phyloP scores from a whole-genome alignment of 1,140 invertebrate genomes.

The Amphibalanus amphitrite region DNA sequence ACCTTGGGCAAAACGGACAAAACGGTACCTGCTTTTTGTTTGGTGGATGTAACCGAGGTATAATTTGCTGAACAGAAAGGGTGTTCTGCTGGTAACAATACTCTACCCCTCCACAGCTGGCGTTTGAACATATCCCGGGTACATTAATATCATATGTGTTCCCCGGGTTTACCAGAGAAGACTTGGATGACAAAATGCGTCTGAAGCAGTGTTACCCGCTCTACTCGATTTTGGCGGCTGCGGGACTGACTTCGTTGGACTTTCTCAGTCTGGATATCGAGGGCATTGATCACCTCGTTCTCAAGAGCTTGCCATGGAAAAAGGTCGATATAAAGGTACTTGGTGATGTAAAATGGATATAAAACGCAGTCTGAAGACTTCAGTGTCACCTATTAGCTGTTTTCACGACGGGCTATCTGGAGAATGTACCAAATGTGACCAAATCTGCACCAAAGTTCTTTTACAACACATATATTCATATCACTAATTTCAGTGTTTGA shows the following conservation, averaged over 20 bases:
- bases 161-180: not conserved
- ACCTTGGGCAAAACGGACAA: too few relatives aligned
- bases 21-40: too few relatives aligned
- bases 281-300: constrained; percentile 16
- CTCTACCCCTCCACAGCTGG: not conserved
- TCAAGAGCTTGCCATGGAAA: constrained; percentile 17
- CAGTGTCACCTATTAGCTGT: too few relatives aligned
- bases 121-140: not conserved
- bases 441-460: too few relatives aligned
- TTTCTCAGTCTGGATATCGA: constrained; percentile 20
- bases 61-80: too few relatives aligned
- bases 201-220: constrained; percentile 14
- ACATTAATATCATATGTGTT: not conserved
- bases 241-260: constrained; percentile 12
- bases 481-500: too few relatives aligned
- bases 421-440: too few relatives aligned
- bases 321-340: constrained; percentile 14
- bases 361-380: too few relatives aligned
- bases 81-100: not conserved
- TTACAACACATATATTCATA: too few relatives aligned
- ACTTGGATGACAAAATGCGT: not conserved
- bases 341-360: too few relatives aligned
- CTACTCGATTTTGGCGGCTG: constrained; percentile 11
- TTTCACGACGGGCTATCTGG: too few relatives aligned
- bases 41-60: too few relatives aligned